Conservation (phyloP, 2,888 invertebrate genomes). For the Pollenia griseotomentosa region DNA sequence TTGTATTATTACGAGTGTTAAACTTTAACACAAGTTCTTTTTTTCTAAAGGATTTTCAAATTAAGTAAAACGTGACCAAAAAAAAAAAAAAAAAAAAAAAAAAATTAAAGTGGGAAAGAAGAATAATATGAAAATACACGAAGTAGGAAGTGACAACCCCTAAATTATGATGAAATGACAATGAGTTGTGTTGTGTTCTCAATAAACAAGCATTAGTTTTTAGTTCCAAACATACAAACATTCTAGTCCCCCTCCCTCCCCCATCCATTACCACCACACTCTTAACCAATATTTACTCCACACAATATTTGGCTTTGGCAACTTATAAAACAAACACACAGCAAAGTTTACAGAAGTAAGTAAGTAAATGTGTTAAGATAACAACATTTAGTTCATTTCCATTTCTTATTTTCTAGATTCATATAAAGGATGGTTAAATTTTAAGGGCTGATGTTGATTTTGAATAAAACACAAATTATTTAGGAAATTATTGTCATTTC, state of each 20-base stretch:
- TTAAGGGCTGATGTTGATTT: too few relatives aligned
- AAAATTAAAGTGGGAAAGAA: not conserved
- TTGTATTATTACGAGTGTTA: slow-evolving; percentile 65
- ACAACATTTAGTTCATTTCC: not conserved
- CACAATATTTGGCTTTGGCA: not conserved
- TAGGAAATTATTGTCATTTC: too few relatives aligned
- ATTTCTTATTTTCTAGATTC: not conserved
- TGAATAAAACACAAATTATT: too few relatives aligned
- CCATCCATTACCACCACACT: too few relatives aligned
- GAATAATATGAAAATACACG: not conserved
- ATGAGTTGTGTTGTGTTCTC: not conserved
- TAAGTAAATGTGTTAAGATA: not conserved
- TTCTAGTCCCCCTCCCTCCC: slow-evolving; percentile 6
- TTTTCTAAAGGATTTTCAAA: slow-evolving; percentile 65
- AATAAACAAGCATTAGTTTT: slow-evolving; percentile 40
- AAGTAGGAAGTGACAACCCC: slow-evolving; percentile 39
- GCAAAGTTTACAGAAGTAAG: not conserved
- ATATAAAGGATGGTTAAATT: too few relatives aligned
- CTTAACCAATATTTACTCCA: not conserved
- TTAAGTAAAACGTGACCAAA: slow-evolving; percentile 66
- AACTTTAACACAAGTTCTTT: slow-evolving; percentile 64
- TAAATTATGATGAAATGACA: slow-evolving; percentile 38
- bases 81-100: not conserved
- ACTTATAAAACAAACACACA: not conserved
- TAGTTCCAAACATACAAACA: slow-evolving; percentile 27